Conservation (phyloP, 2,888 invertebrate genomes). For the Cancer borealis region DNA sequence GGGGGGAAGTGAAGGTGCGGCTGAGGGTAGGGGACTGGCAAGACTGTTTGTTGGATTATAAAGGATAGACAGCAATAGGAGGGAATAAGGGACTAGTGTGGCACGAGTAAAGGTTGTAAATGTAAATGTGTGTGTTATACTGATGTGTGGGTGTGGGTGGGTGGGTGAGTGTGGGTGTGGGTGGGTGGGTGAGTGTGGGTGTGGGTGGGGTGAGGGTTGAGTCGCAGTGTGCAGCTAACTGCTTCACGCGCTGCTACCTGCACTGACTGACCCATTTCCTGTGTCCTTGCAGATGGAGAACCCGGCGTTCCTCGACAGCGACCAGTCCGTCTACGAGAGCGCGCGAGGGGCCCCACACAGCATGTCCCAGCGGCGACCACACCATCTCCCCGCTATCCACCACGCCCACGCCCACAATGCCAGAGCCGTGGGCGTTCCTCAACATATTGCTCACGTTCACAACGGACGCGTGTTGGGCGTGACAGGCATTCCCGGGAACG, state of each 20-base stretch:
- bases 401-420: slow-evolving; percentile 60
- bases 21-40: not conserved
- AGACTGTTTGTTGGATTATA: not conserved
- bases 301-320: slow-evolving; percentile 76
- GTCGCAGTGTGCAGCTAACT: not conserved
- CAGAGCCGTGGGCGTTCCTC: slow-evolving; percentile 56
- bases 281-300: slow-evolving; percentile 76
- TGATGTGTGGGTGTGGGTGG: not conserved
- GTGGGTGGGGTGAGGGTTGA: not conserved
- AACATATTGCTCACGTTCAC: slow-evolving; percentile 68
- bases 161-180: not conserved
- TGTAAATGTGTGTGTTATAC: slow-evolving; percentile 38
- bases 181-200: not conserved
- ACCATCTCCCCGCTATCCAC: slow-evolving; percentile 68
- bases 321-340: slow-evolving; percentile 76
- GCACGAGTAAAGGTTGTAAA: not conserved
- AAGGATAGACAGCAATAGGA: not conserved
- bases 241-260: slow-evolving; percentile 16
- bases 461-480: slow-evolving; percentile 70
- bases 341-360: slow-evolving; percentile 58
- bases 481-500: slow-evolving; percentile 64
- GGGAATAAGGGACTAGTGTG: not conserved
- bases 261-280: slow-evolving; percentile 45
- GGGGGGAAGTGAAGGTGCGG: not conserved
- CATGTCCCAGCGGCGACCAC: slow-evolving; percentile 68